Evolutionary conservation across 2,113 vertebrate species (phyloP).

Genomic region (Odobenus rosmarus): DNA sequence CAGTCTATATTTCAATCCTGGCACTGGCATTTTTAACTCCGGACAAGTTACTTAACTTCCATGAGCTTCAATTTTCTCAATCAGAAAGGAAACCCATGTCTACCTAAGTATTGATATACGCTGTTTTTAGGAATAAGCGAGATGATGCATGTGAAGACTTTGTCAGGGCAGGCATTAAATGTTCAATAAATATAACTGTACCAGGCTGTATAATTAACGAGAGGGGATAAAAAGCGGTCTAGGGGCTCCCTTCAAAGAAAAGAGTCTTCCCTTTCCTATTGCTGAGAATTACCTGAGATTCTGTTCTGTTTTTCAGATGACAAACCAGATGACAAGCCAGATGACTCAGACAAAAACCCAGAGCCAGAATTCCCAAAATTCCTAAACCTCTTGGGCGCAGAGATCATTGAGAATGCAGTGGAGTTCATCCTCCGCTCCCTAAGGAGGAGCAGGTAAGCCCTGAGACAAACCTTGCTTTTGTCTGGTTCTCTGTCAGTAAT

Average conservation of each 20-base stretch:
- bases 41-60: not conserved
- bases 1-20: not conserved
- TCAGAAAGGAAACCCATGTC: not conserved
- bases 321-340: not conserved
- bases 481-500: not conserved
- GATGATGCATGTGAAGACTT: not conserved
- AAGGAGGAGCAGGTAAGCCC: slow-evolving; percentile 48
- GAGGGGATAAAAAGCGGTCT: fast-evolving
- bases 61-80: not conserved
- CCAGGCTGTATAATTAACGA: not conserved
- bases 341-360: not conserved
- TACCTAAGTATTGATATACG: not conserved
- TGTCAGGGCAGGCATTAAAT: not conserved
- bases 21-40: not conserved
- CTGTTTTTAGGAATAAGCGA: not conserved
- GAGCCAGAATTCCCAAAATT: slow-evolving; percentile 53
- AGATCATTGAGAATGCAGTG: slow-evolving; percentile 75
- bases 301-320: slow-evolving; percentile 1
- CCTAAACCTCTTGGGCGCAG: slow-evolving; percentile 63
- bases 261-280: not conserved
- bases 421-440: slow-evolving; percentile 67
- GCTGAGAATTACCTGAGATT: not conserved
- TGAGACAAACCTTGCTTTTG: not conserved
- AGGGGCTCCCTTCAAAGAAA: not conserved
- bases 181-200: not conserved